A percentile compares a stretch with the other conserved stretches of the same genome.
Conservation (phyloP, 2,888 invertebrate genomes). For the Agrotis puta region DNA sequence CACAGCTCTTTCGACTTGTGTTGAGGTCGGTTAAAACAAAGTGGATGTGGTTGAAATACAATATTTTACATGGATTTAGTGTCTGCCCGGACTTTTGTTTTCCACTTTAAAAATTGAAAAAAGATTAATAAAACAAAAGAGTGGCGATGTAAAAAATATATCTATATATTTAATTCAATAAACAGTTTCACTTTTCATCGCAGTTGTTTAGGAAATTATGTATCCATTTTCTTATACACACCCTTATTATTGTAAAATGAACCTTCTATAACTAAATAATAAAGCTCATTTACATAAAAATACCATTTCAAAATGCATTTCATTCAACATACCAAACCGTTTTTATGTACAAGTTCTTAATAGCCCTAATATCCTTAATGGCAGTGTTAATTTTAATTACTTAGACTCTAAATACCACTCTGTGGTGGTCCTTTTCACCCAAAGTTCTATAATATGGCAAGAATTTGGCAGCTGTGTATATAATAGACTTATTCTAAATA, state of each 20-base stretch:
- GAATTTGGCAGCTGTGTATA: conserved; percentile 29
- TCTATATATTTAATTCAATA: conserved; percentile 2
- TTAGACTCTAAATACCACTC: neutral
- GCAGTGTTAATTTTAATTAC: conserved; percentile 9
- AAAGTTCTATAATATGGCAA: conserved; percentile 25
- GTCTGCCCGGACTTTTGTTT: neutral
- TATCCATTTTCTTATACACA: neutral
- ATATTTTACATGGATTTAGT: neutral
- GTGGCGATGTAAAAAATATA: conserved; percentile 12
- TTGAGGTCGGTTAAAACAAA: too few relatives aligned
- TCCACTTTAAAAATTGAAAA: neutral
- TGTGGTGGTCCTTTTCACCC: neutral
- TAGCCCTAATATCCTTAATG: neutral
- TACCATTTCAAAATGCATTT: conserved; percentile 4
- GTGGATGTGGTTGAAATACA: neutral
- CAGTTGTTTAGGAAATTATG: conserved; percentile 2
- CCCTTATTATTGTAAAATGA: neutral
- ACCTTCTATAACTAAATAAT: neutral
- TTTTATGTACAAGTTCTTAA: neutral
- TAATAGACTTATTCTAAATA: neutral
- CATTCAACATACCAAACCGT: neutral
- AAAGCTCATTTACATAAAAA: neutral
- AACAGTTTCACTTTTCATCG: conserved; percentile 10
- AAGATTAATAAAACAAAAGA: neutral
- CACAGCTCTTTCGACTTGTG: neutral